Evolutionary conservation across 2,797 vertebrate species (phyloP).

Genomic region (Pseudochromis fuscus): DNA sequence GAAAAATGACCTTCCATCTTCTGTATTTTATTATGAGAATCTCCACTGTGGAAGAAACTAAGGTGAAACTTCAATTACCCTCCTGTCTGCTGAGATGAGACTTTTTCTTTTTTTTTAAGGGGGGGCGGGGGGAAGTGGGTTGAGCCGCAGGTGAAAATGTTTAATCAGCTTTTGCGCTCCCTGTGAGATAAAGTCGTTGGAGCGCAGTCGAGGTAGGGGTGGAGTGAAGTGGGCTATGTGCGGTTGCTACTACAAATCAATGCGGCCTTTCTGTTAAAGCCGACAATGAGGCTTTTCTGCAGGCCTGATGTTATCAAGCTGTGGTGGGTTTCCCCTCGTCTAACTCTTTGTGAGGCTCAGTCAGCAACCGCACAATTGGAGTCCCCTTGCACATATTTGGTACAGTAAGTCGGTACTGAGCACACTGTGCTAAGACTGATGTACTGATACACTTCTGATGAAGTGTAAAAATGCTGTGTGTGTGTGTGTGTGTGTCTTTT

Average conservation of each 20-base stretch:
- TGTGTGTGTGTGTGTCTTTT: background rate
- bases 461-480: background rate
- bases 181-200: constrained; percentile 68
- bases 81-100: constrained; percentile 52
- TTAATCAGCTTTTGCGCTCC: constrained; percentile 69
- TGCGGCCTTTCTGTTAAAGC: constrained; percentile 11
- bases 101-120: constrained; percentile 12
- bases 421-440: background rate
- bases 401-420: background rate
- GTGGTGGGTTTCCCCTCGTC: constrained; percentile 31
- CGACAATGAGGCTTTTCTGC: constrained; percentile 35
- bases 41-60: constrained; percentile 34
- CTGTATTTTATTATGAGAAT: constrained; percentile 33
- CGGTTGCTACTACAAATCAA: constrained; percentile 53
- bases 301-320: constrained; percentile 24
- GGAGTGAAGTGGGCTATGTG: constrained; percentile 22
- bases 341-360: constrained; percentile 20
- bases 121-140: constrained; percentile 21
- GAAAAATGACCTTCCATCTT: constrained; percentile 24
- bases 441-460: background rate
- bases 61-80: constrained; percentile 65
- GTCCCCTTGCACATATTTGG: background rate
- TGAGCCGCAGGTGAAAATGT: constrained; percentile 67
- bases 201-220: background rate
- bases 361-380: constrained; percentile 25